phyloP scores from a whole-genome alignment of 2,797 vertebrate species.

The Pangasius krempfi region DNA sequence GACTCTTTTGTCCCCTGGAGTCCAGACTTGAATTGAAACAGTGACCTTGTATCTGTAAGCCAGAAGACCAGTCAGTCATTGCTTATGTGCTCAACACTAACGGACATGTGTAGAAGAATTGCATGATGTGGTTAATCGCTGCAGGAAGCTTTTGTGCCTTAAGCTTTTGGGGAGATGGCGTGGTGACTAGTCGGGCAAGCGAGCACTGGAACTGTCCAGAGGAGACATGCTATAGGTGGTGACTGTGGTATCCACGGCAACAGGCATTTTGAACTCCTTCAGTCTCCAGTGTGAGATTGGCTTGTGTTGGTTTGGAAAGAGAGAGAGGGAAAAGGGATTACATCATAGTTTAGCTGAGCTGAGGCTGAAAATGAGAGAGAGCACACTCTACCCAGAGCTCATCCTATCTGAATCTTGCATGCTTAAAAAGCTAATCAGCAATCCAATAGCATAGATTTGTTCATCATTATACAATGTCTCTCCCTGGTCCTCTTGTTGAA shows the following conservation, averaged over 20 bases:
- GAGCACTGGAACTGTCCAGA: constrained; percentile 35
- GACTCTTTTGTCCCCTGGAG: constrained; percentile 47
- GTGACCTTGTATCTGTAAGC: constrained; percentile 56
- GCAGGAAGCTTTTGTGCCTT: neutral
- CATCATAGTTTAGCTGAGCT: constrained; percentile 51
- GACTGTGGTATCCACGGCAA: constrained; percentile 71
- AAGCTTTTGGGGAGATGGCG: constrained; percentile 3
- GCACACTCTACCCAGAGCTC: constrained; percentile 11
- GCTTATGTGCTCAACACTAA: constrained; percentile 10
- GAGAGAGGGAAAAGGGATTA: constrained; percentile 46
- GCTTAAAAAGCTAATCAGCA: constrained; percentile 15
- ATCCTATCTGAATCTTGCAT: constrained; percentile 4
- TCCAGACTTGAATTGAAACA: constrained; percentile 49
- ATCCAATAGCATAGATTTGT: constrained; percentile 14
- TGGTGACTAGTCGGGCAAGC: constrained; percentile 13
- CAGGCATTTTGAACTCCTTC: constrained; percentile 73
- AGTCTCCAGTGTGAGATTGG: constrained; percentile 49
- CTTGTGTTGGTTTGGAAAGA: constrained; percentile 23
- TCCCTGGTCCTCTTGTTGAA: neutral
- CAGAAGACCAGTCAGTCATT: constrained; percentile 46
- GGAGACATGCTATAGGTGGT: constrained; percentile 34
- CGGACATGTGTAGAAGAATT: constrained; percentile 23
- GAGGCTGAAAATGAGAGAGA: constrained; percentile 12
- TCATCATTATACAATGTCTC: neutral
- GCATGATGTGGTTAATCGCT: neutral